Evolutionary conservation across 2,888 invertebrate species (phyloP), one percentile per base, ranked within the genome.

Genomic region (Brenthis hecate): DNA sequence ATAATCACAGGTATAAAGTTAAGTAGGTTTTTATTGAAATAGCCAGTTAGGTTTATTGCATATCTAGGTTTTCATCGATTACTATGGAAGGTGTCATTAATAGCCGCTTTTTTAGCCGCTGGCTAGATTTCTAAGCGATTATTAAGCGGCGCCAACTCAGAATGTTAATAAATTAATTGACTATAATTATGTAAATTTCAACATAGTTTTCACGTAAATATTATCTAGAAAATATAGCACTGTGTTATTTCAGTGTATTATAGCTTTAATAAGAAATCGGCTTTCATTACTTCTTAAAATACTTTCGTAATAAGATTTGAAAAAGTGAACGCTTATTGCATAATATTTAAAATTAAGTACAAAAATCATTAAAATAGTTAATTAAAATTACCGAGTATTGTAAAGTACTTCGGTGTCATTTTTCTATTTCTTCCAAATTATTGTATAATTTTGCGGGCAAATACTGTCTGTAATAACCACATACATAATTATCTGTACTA

Each of bases 131-230:
- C 63, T 50, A 51, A 62, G 54, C 54, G 65, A 57, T 71, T 58
- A 65, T 71, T 68, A 65, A 62, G 19, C 57, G 65, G 68, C 71
- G 68, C 65, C 65, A 65, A 28, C 63, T 43, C 47, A 36, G 36
- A 53, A 23, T 62, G 62, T 32, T 53, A 51, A 32, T 43, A 36
- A 43, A 53, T 62, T 62, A 62, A 62, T 62, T 19, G 36, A 5
- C 19, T 54, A 54, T 62, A 19, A 62, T 62, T 62, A 62, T 54
- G 51, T 36, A 54, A 62, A 62, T 62, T 13, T 19, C 14, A 54
- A 53, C 53, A 54, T 19, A 62, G 32, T 62, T 62, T 62, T 36
- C 62, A 16, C 36, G 43, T 50, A 60, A 60, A 11, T 60, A 32
- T 32, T 60, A 32, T 32, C 6, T 13, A 50, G 50, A 32, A 32